phyloP scores from a whole-genome alignment of 2,888 invertebrate species.

The Melieria omissa region DNA sequence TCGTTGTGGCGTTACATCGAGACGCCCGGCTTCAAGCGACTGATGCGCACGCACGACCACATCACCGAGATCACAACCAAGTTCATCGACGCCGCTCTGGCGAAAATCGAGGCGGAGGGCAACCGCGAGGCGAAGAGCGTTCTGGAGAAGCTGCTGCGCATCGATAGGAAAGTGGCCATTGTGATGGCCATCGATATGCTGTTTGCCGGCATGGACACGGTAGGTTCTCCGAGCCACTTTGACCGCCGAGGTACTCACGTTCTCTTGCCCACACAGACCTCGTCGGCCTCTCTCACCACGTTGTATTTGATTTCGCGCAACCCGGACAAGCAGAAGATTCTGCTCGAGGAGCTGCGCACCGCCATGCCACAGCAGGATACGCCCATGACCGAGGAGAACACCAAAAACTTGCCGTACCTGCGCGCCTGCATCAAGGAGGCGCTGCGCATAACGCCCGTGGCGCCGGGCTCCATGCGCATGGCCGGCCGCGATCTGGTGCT shows the following conservation, averaged over 20 bases:
- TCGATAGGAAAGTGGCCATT: constrained; percentile 74
- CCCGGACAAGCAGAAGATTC: constrained; percentile 72
- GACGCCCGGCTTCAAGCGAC: constrained; percentile 54
- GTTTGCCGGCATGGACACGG: constrained; percentile 79
- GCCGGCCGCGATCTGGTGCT: constrained; percentile 72
- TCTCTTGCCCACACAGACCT: constrained; percentile 58
- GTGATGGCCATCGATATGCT: constrained; percentile 80
- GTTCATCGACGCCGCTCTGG: constrained; percentile 63
- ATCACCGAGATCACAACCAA: constrained; percentile 57
- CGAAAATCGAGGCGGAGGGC: constrained; percentile 44
- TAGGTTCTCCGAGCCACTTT: constrained; percentile 59
- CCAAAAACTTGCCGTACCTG: constrained; percentile 72
- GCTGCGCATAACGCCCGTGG: constrained; percentile 73
- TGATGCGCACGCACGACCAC: constrained; percentile 53
- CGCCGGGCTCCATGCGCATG: constrained; percentile 69
- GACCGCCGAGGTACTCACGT: too few species aligned
- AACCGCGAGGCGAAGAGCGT: constrained; percentile 66
- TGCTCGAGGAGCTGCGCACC: constrained; percentile 70
- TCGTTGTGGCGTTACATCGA: constrained; percentile 59
- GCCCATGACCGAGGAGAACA: constrained; percentile 65
- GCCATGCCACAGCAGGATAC: constrained; percentile 63
- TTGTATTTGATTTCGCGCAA: constrained; percentile 70
- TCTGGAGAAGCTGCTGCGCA: constrained; percentile 73
- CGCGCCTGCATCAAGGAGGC: constrained; percentile 81
- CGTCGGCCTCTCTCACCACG: constrained; percentile 55